Conservation (phyloP, 2,797 vertebrate genomes). For the Alauda arvensis region DNA sequence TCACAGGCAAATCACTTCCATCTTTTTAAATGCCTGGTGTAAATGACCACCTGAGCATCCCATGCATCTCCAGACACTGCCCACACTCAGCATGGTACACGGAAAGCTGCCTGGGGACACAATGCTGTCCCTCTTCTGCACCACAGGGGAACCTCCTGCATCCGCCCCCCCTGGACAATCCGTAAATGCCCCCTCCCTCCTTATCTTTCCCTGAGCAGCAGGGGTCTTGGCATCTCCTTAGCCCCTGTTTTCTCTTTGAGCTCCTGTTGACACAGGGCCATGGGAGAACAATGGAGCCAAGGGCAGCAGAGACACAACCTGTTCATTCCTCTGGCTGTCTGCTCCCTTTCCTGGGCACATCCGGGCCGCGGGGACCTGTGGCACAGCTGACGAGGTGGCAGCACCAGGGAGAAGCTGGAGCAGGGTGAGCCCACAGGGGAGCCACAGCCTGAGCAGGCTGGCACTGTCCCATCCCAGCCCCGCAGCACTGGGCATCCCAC, state of each 20-base stretch:
- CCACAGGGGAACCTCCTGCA: neutral
- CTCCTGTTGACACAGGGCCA: neutral
- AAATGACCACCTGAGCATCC: neutral
- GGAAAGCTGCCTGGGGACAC: neutral
- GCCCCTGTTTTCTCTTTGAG: neutral
- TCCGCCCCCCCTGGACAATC: neutral
- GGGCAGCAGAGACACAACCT: neutral
- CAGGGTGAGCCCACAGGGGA: neutral
- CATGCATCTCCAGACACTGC: neutral
- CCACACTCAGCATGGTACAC: neutral
- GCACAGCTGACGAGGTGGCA: rapidly evolving
- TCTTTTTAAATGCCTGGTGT: neutral
- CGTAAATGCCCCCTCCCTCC: neutral
- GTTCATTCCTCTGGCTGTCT: neutral
- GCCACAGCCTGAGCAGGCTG: neutral
- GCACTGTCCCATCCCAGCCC: neutral
- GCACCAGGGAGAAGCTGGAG: rapidly evolving
- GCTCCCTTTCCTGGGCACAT: neutral
- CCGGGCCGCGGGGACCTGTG: rapidly evolving
- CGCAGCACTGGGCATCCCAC: rapidly evolving
- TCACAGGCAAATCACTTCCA: neutral
- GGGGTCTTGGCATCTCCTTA: constrained; percentile 18
- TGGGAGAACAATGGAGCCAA: constrained; percentile 7
- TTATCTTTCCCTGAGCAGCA: neutral
- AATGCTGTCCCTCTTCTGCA: neutral